Evolutionary conservation across 1,140 invertebrate species (phyloP), one percentile per base, ranked within the genome.

Genomic region (Drosophila rhopaloa): DNA sequence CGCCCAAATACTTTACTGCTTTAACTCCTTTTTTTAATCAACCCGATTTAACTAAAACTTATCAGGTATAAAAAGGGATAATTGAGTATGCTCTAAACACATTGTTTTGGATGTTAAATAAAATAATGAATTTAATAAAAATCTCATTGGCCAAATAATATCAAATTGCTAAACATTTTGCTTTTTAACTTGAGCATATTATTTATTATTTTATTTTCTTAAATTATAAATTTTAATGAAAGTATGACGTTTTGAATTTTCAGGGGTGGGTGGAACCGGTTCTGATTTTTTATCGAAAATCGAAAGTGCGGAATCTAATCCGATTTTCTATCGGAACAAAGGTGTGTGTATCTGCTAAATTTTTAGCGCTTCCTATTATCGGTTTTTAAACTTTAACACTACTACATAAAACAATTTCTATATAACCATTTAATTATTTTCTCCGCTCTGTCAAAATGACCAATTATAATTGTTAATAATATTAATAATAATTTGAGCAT

Each of bases 101-200:
- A 50, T 57, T 24, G 0, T 41, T 37, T 11, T 11, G 5, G 51
- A 70, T 29, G 14, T 13, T 1, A n/a, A 24, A 7, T 19, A 61
- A 32, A 9, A 53, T 0, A n/a, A 16, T 0, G 10, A 54, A 14
- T 46, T 40, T 1, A 10, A 47, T 10, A 14, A 6, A 7, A 37
- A 11, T 7, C 7, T 19, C 1, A 5, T 10, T 0, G 62, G 67
- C 47, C 68, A 62, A 19, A 29, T 67, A 14, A 50, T 14, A 10
- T 10, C 3, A 5, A n/a, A 1, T 4, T 46, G 54, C 2, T 14
- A 38, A 44, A 46, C 29, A 1, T 67, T 10, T 38, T 67, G 19
- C 11, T 2, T 68, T 68, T 68, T 29, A 68, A 58, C 47, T 57
- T 58, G 9, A 46, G 68, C 7, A 13, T 68, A 1, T 24, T 72